Conservation (phyloP, 2,797 vertebrate species). For the Forpus xanthops region DNA sequence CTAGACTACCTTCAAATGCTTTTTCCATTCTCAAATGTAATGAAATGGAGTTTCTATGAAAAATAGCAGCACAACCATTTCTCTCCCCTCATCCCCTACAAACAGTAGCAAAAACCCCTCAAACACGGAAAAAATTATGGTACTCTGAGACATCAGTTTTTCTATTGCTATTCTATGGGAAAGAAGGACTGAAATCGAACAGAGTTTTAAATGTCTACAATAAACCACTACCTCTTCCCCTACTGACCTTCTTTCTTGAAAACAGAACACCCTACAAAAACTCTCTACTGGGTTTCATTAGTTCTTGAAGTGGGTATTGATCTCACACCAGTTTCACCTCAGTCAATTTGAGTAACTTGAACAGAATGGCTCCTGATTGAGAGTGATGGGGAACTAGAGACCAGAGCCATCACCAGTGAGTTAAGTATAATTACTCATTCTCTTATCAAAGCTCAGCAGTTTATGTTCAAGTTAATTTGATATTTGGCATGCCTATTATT, state of each 20-base stretch:
- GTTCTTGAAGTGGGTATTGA: neutral
- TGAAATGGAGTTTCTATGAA: neutral
- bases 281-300: neutral
- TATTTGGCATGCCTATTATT: neutral
- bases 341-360: constrained; percentile 3
- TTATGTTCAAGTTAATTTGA: neutral
- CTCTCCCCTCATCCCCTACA: neutral
- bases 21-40: constrained; percentile 2
- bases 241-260: neutral
- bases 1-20: neutral
- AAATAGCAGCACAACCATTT: neutral
- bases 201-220: neutral
- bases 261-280: neutral
- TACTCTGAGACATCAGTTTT: neutral
- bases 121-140: neutral
- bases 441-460: neutral
- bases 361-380: neutral
- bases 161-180: neutral
- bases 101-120: neutral
- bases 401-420: neutral
- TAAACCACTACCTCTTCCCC: neutral
- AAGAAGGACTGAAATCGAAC: constrained; percentile 7
- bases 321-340: neutral
- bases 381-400: neutral
- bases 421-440: neutral